These are phyloP conservation scores for Tetropium fuscum DNA, from an alignment of 2,888 invertebrate species.

Conservation along the genomic window DNA sequence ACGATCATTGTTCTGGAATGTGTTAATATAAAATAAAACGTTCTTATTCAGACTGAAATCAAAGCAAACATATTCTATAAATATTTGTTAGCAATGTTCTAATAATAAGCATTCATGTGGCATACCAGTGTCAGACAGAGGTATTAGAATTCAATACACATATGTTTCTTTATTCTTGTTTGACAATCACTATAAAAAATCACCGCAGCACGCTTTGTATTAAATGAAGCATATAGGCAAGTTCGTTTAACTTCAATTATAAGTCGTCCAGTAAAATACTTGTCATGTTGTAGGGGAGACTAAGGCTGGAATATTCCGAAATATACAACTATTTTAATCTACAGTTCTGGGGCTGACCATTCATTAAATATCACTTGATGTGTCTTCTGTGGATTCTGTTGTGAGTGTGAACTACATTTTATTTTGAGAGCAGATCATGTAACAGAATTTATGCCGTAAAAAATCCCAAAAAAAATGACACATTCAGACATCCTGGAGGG, in stretches of 20 bases:
- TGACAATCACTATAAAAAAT: slow-evolving; percentile 30
- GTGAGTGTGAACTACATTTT: no score
- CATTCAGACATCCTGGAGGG: no score
- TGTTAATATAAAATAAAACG: background rate
- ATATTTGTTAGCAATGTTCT: slow-evolving; percentile 24
- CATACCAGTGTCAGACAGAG: slow-evolving; percentile 22
- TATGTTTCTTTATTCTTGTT: slow-evolving; percentile 33
- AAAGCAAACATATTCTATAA: slow-evolving; percentile 18
- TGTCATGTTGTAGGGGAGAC: background rate
- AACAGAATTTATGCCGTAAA: no score
- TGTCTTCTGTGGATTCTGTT: no score
- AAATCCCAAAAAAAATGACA: no score
- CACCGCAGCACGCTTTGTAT: slow-evolving; percentile 35
- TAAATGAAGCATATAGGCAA: slow-evolving; percentile 30
- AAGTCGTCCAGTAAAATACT: slow-evolving; percentile 24
- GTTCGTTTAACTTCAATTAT: slow-evolving; percentile 34
- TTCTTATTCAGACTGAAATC: slow-evolving; percentile 6
- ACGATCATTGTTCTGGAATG: slow-evolving; percentile 1
- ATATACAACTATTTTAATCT: no score
- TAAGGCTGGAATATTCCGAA: no score
- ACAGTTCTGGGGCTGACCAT: no score
- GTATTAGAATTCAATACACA: slow-evolving; percentile 34
- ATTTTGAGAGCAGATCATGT: no score
- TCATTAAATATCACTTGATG: no score
- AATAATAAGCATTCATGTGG: slow-evolving; percentile 29